Evolutionary conservation across 2,113 vertebrate genomes (phyloP).

Genomic region (Phyllostomus hastatus): DNA sequence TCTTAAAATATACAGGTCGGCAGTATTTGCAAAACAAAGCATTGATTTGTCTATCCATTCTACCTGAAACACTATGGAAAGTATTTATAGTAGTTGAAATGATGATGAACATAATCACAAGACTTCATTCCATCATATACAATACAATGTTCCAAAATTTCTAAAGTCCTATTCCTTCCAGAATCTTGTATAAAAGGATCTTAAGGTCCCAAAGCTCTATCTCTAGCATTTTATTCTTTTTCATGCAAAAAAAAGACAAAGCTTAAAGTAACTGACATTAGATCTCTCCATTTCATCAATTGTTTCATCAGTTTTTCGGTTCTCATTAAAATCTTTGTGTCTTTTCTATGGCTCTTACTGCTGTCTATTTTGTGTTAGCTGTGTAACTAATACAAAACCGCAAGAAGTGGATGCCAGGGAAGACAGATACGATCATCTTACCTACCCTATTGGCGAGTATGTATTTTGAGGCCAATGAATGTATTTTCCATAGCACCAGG

Average conservation of each 20-base stretch:
- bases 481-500: neutral
- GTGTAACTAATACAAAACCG: neutral
- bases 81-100: neutral
- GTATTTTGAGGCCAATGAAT: neutral
- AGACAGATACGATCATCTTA: neutral
- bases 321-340: neutral
- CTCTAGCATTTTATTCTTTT: neutral
- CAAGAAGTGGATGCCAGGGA: neutral
- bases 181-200: neutral
- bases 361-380: neutral
- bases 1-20: neutral
- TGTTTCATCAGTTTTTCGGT: neutral
- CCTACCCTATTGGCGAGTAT: neutral
- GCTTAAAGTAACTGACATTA: neutral
- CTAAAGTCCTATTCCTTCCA: neutral
- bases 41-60: neutral
- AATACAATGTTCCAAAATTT: neutral
- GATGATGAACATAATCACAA: neutral
- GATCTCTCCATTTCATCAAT: neutral
- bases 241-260: neutral
- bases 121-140: neutral
- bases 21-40: neutral
- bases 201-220: neutral
- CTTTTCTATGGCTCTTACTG: neutral
- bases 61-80: neutral